These are phyloP conservation scores for Pandion haliaetus DNA, from an alignment of 2,113 vertebrate genomes.

Conservation along the genomic window DNA sequence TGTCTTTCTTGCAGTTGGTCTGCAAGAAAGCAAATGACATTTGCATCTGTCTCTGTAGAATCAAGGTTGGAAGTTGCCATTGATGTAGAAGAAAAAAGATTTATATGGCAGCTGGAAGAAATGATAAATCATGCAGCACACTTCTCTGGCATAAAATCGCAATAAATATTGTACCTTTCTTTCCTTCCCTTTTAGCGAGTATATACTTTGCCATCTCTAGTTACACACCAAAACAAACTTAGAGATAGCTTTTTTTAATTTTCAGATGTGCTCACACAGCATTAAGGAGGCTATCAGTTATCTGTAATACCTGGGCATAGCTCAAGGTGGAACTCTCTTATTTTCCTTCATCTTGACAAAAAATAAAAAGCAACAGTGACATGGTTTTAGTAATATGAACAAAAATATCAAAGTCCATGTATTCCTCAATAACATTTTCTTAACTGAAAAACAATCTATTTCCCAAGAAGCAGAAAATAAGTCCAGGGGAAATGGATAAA, in stretches of 20 bases:
- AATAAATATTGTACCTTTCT: neutral
- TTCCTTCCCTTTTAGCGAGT: neutral
- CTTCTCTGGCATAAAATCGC: neutral
- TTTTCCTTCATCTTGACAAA: neutral
- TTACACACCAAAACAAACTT: neutral
- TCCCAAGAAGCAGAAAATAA: neutral
- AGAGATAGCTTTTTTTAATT: neutral
- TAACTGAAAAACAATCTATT: neutral
- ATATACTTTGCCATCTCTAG: neutral
- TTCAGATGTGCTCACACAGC: neutral
- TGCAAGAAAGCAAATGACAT: neutral
- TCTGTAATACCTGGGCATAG: neutral
- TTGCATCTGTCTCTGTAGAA: neutral
- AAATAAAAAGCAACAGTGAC: neutral
- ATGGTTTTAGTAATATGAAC: neutral
- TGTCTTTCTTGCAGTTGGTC: neutral
- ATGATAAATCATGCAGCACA: neutral
- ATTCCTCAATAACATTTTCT: neutral
- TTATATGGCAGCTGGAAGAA: neutral
- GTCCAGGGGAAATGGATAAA: neutral
- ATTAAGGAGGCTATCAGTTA: neutral
- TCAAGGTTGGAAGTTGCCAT: neutral
- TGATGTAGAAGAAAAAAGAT: neutral
- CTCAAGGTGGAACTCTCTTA: constrained; percentile 27
- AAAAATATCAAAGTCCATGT: neutral